phyloP scores from a whole-genome alignment of 1,140 invertebrate genomes.

The Brachystomella parvula region DNA sequence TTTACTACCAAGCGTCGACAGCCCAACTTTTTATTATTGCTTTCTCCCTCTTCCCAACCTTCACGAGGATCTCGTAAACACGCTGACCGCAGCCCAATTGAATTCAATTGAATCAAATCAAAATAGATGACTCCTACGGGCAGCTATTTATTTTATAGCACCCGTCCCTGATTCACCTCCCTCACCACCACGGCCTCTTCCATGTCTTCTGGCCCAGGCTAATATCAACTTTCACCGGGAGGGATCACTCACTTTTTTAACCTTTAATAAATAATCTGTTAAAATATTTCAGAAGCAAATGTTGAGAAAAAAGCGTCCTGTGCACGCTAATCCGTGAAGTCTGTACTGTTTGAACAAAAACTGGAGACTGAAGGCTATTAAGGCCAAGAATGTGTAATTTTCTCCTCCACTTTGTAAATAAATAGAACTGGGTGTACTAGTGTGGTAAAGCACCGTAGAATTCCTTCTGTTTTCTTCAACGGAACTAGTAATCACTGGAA shows the following conservation, averaged over 20 bases:
- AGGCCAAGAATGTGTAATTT: background rate
- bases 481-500: background rate
- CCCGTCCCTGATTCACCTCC: too few relatives aligned
- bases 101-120: constrained; percentile 10
- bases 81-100: constrained; percentile 3
- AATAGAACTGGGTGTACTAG: too few relatives aligned
- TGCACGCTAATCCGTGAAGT: too few relatives aligned
- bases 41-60: background rate
- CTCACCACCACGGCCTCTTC: too few relatives aligned
- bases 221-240: too few relatives aligned
- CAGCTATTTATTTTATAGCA: background rate
- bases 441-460: too few relatives aligned
- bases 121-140: constrained; percentile 3
- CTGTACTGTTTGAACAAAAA: too few relatives aligned
- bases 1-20: background rate
- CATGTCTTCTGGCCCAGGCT: too few relatives aligned
- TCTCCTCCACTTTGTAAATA: background rate
- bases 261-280: too few relatives aligned
- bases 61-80: background rate
- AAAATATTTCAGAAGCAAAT: too few relatives aligned
- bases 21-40: background rate
- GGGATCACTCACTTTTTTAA: too few relatives aligned
- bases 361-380: background rate
- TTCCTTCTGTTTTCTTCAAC: background rate
- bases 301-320: too few relatives aligned